phyloP scores from a whole-genome alignment of 2,888 invertebrate species.

The Plusia festucae region DNA sequence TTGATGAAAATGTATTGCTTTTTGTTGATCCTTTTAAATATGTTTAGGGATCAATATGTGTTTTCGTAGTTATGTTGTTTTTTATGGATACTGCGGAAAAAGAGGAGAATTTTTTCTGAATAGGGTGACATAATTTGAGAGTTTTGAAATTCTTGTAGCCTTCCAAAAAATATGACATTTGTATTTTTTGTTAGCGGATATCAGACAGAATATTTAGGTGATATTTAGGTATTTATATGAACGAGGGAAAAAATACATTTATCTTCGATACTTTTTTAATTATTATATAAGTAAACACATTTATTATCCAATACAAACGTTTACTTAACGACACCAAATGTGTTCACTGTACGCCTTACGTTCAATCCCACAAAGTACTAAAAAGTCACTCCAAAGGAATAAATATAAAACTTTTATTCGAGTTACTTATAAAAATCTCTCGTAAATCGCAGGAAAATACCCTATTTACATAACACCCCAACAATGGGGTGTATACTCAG shows the following conservation, averaged over 20 bases:
- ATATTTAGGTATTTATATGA: no score
- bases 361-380: neutral
- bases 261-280: no score
- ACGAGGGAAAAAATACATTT: no score
- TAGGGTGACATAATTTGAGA: neutral
- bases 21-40: constrained; percentile 59
- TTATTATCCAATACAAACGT: neutral
- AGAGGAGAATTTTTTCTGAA: neutral
- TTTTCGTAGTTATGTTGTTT: neutral
- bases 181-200: neutral
- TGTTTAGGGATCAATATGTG: constrained; percentile 38
- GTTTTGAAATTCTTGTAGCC: neutral
- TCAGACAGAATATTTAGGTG: no score
- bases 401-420: constrained; percentile 15
- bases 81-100: neutral
- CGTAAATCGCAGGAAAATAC: constrained; percentile 39
- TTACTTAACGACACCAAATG: neutral
- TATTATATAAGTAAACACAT: no score
- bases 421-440: constrained; percentile 29
- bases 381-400: constrained; percentile 14
- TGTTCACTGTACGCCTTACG: no score
- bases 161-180: neutral
- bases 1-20: constrained; percentile 70
- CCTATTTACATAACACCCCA: constrained; percentile 49
- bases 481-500: constrained; percentile 52